phyloP scores from a whole-genome alignment of 2,797 vertebrate genomes.

The Thalassophryne amazonica region DNA sequence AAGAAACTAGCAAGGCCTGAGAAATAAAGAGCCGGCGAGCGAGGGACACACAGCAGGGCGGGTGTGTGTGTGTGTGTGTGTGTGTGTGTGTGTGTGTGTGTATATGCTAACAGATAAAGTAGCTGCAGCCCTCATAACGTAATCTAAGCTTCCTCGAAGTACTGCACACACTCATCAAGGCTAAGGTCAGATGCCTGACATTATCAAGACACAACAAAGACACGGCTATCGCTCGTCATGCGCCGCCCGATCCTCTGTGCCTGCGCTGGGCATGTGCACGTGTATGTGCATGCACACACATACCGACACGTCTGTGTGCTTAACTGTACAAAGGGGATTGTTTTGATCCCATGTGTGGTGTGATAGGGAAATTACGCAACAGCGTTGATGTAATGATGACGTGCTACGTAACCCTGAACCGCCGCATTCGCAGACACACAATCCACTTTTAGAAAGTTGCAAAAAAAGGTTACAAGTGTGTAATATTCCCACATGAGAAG shows the following conservation, averaged over 20 bases:
- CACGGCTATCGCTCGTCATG: constrained; percentile 47
- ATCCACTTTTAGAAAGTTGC: too few species aligned
- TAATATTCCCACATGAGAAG: too few species aligned
- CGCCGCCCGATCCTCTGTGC: constrained; percentile 20
- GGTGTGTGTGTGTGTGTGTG: neutral
- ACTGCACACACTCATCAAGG: constrained; percentile 58
- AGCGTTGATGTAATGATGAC: constrained; percentile 55
- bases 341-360: constrained; percentile 52
- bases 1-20: too few species aligned
- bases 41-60: neutral
- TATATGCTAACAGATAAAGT: constrained; percentile 40
- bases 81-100: neutral
- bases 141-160: constrained; percentile 59
- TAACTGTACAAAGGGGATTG: constrained; percentile 55
- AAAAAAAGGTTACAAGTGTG: too few species aligned
- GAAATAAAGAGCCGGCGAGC: neutral
- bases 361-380: constrained; percentile 61
- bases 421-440: constrained; percentile 11
- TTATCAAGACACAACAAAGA: constrained; percentile 72
- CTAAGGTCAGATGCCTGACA: constrained; percentile 70
- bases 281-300: neutral
- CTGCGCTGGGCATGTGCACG: neutral
- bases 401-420: constrained; percentile 46
- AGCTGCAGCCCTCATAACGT: constrained; percentile 56
- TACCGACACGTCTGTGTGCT: constrained; percentile 32